These are phyloP conservation scores for Lagria hirta DNA, from an alignment of 2,888 invertebrate species.

Conservation along the genomic window DNA sequence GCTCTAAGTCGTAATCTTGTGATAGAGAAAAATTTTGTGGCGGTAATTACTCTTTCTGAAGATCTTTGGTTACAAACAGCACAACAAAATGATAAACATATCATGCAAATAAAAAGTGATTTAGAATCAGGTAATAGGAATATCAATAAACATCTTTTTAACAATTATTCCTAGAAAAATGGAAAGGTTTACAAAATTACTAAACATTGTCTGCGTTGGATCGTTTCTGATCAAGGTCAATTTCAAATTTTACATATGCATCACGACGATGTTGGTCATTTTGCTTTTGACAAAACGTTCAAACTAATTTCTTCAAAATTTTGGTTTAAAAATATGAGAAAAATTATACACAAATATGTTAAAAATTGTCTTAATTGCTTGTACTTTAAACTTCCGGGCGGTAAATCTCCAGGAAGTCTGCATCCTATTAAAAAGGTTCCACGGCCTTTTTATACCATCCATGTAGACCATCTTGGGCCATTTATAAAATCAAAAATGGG, in stretches of 20 bases:
- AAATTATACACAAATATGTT: constrained; percentile 7
- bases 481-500: constrained; percentile 7
- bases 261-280: constrained; percentile 41
- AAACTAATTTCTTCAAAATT: constrained; percentile 13
- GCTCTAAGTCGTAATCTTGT: constrained; percentile 22
- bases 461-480: constrained; percentile 4
- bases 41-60: constrained; percentile 7
- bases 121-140: constrained; percentile 5
- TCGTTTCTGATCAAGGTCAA: constrained; percentile 35
- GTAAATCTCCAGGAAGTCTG: background rate
- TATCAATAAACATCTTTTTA: constrained; percentile 27
- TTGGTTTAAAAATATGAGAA: constrained; percentile 21
- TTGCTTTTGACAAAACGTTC: constrained; percentile 35
- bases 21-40: background rate
- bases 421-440: constrained; percentile 3
- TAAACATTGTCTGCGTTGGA: constrained; percentile 9
- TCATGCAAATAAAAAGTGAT: constrained; percentile 3
- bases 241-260: constrained; percentile 32
- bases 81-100: constrained; percentile 17
- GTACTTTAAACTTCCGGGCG: too few species aligned
- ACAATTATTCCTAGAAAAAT: constrained; percentile 22
- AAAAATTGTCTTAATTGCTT: constrained; percentile 9
- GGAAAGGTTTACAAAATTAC: constrained; percentile 28
- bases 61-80: constrained; percentile 22
- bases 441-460: constrained; percentile 1